A percentile compares a stretch with the other conserved stretches of the same genome.
These are phyloP conservation scores for Didymodactylos carnosus DNA, from an alignment of 2,888 invertebrate genomes.

Conservation along the genomic window DNA sequence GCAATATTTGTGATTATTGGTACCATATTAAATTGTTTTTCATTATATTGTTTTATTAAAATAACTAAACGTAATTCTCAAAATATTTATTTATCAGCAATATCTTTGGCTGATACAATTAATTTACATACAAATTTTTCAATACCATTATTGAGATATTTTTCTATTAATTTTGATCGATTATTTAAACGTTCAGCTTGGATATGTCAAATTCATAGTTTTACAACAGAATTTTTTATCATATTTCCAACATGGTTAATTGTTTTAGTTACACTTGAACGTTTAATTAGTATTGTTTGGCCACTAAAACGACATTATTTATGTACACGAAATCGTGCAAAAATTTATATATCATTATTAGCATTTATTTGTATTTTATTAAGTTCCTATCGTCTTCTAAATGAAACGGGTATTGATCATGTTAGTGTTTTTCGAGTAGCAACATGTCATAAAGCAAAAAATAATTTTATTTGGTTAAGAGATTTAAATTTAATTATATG, in stretches of 20 bases:
- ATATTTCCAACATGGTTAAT: conserved; percentile 8
- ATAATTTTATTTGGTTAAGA: neutral
- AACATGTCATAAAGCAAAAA: neutral
- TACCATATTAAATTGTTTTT: conserved; percentile 1
- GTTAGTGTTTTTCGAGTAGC: neutral
- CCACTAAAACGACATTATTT: neutral
- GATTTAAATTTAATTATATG: conserved; percentile 6
- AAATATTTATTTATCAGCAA: conserved; percentile 5
- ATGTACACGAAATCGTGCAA: neutral
- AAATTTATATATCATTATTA: neutral
- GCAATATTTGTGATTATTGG: neutral
- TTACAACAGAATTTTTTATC: conserved; percentile 2
- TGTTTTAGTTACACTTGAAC: conserved; percentile 5
- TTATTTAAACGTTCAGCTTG: neutral
- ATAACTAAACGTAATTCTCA: conserved; percentile 13
- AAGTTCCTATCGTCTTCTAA: conserved; percentile 1
- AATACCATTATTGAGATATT: neutral
- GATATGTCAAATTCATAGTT: neutral
- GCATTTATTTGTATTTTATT: neutral
- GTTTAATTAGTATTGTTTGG: conserved; percentile 1
- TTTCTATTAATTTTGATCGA: neutral
- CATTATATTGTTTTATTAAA: conserved; percentile 3
- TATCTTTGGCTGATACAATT: conserved; percentile 7
- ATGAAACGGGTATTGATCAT: neutral
- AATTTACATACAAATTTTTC: conserved; percentile 6